Conservation (phyloP, 2,797 vertebrate species). For the Glossophaga mutica region DNA sequence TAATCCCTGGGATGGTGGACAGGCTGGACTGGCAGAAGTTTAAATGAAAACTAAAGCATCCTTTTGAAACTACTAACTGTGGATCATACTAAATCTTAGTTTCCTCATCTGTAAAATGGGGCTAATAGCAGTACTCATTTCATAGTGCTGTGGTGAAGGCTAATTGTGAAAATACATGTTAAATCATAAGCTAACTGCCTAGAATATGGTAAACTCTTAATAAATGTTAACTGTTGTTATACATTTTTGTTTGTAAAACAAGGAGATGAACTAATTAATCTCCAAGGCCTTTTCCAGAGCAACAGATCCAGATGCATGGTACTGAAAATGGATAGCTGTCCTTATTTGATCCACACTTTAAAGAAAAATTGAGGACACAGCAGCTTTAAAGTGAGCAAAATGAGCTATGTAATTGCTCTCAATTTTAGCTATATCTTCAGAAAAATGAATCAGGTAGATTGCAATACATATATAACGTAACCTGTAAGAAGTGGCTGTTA, state of each 20-base stretch:
- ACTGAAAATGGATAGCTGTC: slow-evolving; percentile 37
- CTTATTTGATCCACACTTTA: slow-evolving; percentile 34
- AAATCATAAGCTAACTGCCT: background rate
- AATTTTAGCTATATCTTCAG: slow-evolving; percentile 42
- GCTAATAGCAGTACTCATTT: background rate
- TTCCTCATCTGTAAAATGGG: background rate
- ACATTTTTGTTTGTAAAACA: slow-evolving; percentile 11
- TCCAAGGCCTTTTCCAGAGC: background rate
- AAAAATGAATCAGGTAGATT: slow-evolving; percentile 41
- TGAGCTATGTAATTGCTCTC: slow-evolving; percentile 56
- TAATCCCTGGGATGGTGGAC: background rate
- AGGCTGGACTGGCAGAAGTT: background rate
- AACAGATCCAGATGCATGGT: background rate
- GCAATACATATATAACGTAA: slow-evolving; percentile 38
- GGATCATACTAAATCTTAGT: background rate
- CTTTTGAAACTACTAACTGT: background rate
- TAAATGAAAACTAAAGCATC: background rate
- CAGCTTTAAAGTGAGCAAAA: slow-evolving; percentile 52
- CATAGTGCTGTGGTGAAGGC: background rate
- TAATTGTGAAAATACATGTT: background rate
- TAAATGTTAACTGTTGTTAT: background rate
- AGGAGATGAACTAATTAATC: background rate
- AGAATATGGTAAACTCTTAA: background rate
- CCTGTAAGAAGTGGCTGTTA: slow-evolving; percentile 23
- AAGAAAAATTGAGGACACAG: slow-evolving; percentile 47